Base-by-base conservation (phyloP, 2,113 vertebrate species). In the Jacana jacana region DNA sequence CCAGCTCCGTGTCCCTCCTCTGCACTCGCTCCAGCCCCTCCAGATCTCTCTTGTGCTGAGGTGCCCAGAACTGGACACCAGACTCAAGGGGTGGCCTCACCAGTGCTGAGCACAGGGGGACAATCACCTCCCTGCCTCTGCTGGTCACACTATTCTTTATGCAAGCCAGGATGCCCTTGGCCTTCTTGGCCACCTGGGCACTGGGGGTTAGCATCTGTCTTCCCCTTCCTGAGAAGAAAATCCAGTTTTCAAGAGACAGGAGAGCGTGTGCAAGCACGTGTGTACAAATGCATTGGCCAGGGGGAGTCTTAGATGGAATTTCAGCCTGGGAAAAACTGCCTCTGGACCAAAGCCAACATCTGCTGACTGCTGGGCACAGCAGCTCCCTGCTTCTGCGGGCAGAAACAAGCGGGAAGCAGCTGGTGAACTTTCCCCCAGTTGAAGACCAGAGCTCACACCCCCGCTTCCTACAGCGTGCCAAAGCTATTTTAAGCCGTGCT, bases 351-450 rank as follows among this genome's bases (percentile, higher is more conserved):
- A 57, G 9, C 4, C 4, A 70, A 49, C 31, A 10, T 1, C 40
- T 28, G 6, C 33, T 7, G 51, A 24, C 27, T 6, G 71, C 30
- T 2, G 2, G 27, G 13, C 51, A n/a, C 37, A 5, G 33, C 4
- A 2, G 57, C 37, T 15, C 24, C 8, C 61, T 28, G 82, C 30
- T 8, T 31, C 64, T 33, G 23, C 2, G 0, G 3, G 72, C 8
- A 14, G 60, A 16, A 48, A 28, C 33, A 55, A 20, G 37, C 1
- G 10, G 30, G 48, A 86, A 15, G 70, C 65, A n/a, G 54, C 17
- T n/a, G 4, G 11, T 65, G 91, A 95, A 82, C 95, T 88, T 80
- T 96, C 25, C 40, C 87, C 94, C 58, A 97, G 71, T 88, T 94
- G 37, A 73, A 88, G 63, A 44, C 2, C 4, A 17, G 28, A 2